These are phyloP conservation scores for Kryptolebias ocellatus DNA, from an alignment of 2,797 vertebrate species.

Conservation along the genomic window DNA sequence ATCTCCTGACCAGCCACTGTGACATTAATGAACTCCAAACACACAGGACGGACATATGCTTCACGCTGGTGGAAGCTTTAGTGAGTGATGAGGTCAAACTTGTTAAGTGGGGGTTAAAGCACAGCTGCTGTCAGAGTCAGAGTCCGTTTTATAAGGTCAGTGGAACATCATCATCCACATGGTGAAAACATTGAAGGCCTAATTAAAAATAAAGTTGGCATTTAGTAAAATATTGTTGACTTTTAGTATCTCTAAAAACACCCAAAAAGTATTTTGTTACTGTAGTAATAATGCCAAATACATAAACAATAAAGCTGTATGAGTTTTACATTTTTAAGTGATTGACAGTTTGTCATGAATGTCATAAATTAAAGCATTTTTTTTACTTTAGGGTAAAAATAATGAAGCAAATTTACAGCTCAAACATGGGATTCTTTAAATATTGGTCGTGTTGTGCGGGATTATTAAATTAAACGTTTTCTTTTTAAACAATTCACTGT, in stretches of 20 bases:
- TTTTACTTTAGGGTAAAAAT: too few species aligned
- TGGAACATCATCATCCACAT: not conserved
- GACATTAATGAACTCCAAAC: slow-evolving; percentile 82
- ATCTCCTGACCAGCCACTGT: slow-evolving; percentile 78
- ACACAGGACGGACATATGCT: slow-evolving; percentile 63
- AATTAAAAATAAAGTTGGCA: too few species aligned
- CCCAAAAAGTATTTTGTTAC: too few species aligned
- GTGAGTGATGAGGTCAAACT: slow-evolving; percentile 48
- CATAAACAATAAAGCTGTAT: too few species aligned
- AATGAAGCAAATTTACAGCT: not conserved
- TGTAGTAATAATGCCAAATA: too few species aligned
- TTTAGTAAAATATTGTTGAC: too few species aligned
- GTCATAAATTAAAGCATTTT: too few species aligned
- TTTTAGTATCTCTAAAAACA: too few species aligned
- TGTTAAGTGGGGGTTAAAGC: slow-evolving; percentile 26
- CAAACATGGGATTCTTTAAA: not conserved
- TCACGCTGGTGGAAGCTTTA: slow-evolving; percentile 53
- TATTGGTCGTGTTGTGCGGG: not conserved
- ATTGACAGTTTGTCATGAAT: too few species aligned
- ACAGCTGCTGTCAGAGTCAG: slow-evolving; percentile 7
- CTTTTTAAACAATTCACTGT: not conserved
- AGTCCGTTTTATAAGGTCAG: not conserved
- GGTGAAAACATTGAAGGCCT: not conserved
- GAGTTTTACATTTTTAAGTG: too few species aligned
- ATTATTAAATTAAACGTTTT: too few species aligned